Percentiles rank a stretch among this genome's conserved stretches.
These are phyloP conservation scores for Neoscelio sp. DNA, from an alignment of 2,888 invertebrate genomes.

Conservation along the genomic window DNA sequence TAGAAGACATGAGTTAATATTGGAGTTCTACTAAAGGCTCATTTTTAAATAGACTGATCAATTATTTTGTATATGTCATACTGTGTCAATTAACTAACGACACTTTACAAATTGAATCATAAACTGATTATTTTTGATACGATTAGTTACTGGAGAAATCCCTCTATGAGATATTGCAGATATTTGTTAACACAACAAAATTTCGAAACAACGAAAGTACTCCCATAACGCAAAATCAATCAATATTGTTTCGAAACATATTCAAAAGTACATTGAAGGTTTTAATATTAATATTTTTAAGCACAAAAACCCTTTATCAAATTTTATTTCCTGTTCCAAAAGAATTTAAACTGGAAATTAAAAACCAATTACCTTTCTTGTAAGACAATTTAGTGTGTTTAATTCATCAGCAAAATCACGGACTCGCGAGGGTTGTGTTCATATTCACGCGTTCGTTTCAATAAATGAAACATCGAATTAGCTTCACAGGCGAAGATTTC, in stretches of 20 bases:
- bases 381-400: conserved; percentile 15
- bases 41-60: too few relatives aligned
- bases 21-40: too few relatives aligned
- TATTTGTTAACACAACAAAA: conserved; percentile 45
- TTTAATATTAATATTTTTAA: conserved; percentile 42
- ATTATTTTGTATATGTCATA: too few relatives aligned
- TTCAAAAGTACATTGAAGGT: conserved; percentile 46
- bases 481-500: conserved; percentile 78
- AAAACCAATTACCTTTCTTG: too few relatives aligned
- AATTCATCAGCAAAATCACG: conserved; percentile 22
- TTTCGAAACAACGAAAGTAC: conserved; percentile 46
- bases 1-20: too few relatives aligned
- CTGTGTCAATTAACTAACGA: too few relatives aligned
- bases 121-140: too few relatives aligned
- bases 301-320: conserved; percentile 23
- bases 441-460: conserved; percentile 70
- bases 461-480: conserved; percentile 78
- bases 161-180: too few relatives aligned
- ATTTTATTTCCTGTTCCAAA: too few relatives aligned
- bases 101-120: too few relatives aligned
- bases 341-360: too few relatives aligned
- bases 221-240: conserved; percentile 46
- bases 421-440: conserved; percentile 31
- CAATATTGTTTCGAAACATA: conserved; percentile 43
- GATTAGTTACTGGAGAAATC: too few relatives aligned